Evolutionary conservation across 1,140 invertebrate genomes (phyloP).

Genomic region (Triops cancriformis): DNA sequence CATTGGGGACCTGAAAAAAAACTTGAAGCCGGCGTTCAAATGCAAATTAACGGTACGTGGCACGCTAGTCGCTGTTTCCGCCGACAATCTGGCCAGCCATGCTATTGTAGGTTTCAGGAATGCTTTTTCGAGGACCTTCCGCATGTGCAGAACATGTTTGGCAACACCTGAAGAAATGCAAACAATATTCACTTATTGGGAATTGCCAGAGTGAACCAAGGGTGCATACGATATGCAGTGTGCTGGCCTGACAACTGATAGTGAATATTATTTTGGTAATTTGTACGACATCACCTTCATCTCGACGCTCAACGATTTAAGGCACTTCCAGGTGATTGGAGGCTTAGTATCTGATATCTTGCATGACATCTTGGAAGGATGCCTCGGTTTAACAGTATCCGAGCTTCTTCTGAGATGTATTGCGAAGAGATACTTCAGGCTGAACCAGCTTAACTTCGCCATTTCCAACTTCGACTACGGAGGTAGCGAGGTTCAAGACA

Average conservation of each 20-base stretch:
- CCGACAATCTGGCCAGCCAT: constrained; percentile 15
- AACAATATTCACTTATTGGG: not conserved
- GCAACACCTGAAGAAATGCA: not conserved
- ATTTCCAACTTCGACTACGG: constrained; percentile 20
- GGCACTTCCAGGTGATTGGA: not conserved
- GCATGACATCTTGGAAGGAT: constrained; percentile 24
- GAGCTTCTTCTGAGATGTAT: constrained; percentile 14
- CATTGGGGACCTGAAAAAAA: constrained; percentile 9
- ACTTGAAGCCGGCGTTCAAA: constrained; percentile 7
- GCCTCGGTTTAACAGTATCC: not conserved
- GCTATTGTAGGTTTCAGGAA: not conserved
- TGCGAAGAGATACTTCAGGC: too few species aligned
- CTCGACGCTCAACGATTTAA: constrained; percentile 19
- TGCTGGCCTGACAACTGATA: not conserved
- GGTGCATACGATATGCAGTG: not conserved
- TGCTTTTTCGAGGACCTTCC: not conserved
- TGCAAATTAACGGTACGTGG: not conserved
- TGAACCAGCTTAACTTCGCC: too few species aligned
- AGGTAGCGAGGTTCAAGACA: not conserved
- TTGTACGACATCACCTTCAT: not conserved
- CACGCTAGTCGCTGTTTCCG: not conserved
- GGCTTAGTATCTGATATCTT: constrained; percentile 11
- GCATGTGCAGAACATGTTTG: too few species aligned
- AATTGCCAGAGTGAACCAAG: not conserved
- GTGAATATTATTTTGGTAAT: not conserved